phyloP scores from a whole-genome alignment of 1,140 invertebrate species.

The Aphelinus certus region DNA sequence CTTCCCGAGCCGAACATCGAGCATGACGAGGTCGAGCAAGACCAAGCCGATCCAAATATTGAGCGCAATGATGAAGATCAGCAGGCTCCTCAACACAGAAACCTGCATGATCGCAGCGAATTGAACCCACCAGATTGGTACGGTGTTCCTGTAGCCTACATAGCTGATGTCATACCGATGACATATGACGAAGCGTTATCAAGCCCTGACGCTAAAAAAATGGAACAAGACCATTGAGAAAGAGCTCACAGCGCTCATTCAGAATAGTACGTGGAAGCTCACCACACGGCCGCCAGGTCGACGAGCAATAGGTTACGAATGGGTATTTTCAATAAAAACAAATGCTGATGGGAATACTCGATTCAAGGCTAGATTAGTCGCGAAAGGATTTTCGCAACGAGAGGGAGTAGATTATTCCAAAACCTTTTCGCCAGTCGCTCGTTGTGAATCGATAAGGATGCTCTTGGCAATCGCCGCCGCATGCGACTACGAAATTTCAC shows the following conservation, averaged over 20 bases:
- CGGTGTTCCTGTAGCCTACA: constrained; percentile 4
- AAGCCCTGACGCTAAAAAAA: constrained; percentile 39
- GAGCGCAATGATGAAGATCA: not conserved
- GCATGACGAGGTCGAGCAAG: not conserved
- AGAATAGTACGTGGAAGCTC: constrained; percentile 50
- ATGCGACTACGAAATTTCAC: constrained; percentile 32
- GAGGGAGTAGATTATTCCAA: constrained; percentile 49
- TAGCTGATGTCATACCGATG: constrained; percentile 24
- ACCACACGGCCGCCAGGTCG: constrained; percentile 39
- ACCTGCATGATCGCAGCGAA: not conserved
- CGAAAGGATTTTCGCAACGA: constrained; percentile 46
- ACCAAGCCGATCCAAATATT: not conserved
- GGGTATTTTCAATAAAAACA: constrained; percentile 51
- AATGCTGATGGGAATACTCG: constrained; percentile 29
- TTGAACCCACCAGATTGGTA: not conserved
- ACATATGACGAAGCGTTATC: constrained; percentile 44
- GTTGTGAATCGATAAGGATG: constrained; percentile 49
- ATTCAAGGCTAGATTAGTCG: constrained; percentile 38
- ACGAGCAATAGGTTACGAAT: constrained; percentile 48
- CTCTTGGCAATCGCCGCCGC: constrained; percentile 37
- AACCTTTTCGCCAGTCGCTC: constrained; percentile 47
- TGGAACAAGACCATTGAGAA: constrained; percentile 49
- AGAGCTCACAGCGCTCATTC: constrained; percentile 45
- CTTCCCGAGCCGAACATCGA: too few species aligned
- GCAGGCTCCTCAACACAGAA: not conserved